These are phyloP conservation scores for Hecatera dysodea DNA, from an alignment of 2,888 invertebrate species.

Conservation along the genomic window DNA sequence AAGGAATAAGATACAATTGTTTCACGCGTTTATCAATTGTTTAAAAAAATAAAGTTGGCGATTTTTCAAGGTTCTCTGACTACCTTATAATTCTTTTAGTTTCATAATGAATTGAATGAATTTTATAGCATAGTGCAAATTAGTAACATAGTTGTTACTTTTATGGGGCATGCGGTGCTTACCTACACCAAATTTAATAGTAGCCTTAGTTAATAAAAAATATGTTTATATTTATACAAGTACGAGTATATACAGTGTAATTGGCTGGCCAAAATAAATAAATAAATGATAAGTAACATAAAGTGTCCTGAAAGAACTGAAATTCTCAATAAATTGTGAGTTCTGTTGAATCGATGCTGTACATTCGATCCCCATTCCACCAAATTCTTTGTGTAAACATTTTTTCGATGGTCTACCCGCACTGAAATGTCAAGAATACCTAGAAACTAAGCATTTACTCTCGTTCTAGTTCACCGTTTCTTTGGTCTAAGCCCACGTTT, in stretches of 20 bases:
- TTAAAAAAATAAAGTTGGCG: neutral
- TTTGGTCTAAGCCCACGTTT: neutral
- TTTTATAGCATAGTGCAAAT: no score
- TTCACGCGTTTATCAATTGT: neutral
- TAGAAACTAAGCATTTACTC: neutral
- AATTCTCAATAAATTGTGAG: neutral
- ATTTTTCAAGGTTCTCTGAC: neutral
- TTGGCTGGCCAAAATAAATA: no score
- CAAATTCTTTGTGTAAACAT: neutral
- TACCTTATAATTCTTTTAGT: no score
- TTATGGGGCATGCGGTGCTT: no score
- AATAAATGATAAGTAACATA: neutral
- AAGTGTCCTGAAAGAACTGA: neutral
- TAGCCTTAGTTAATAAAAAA: no score
- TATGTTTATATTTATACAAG: no score
- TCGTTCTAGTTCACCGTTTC: neutral
- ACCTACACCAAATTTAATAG: no score
- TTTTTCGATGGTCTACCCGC: neutral
- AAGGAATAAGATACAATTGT: slow-evolving; percentile 26
- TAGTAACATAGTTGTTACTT: no score
- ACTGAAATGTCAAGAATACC: neutral
- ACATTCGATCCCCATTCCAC: neutral
- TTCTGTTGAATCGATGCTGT: neutral
- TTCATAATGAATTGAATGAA: no score
- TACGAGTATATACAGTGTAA: no score